Evolutionary conservation across 2,113 vertebrate genomes (phyloP).

Genomic region (Phyllostomus discolor): DNA sequence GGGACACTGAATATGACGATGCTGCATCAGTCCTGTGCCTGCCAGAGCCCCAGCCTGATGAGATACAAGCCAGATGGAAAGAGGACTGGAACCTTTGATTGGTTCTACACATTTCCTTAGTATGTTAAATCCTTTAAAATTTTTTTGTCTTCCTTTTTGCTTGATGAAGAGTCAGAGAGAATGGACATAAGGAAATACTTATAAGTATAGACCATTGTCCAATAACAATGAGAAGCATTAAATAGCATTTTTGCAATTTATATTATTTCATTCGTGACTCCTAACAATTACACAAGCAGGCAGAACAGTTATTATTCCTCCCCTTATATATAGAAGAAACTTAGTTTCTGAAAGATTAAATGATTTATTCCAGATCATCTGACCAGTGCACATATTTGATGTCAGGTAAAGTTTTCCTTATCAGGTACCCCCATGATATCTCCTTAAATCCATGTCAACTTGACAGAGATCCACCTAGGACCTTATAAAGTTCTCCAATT

Average conservation of each 20-base stretch:
- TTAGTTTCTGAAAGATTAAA: neutral
- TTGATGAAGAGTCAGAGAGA: neutral
- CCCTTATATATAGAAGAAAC: neutral
- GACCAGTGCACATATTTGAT: neutral
- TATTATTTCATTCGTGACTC: neutral
- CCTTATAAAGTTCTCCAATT: neutral
- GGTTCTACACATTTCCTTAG: neutral
- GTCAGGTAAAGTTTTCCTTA: neutral
- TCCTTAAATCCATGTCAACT: neutral
- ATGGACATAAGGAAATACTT: neutral
- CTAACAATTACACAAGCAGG: neutral
- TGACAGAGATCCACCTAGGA: neutral
- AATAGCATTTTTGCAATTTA: neutral
- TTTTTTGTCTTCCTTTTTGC: neutral
- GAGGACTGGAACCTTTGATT: neutral
- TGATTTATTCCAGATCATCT: neutral
- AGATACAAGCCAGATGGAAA: neutral
- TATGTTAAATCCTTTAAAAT: neutral
- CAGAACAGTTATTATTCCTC: neutral
- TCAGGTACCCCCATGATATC: no score
- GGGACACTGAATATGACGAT: neutral
- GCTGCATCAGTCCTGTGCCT: neutral
- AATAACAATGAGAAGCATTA: neutral
- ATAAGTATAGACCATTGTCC: neutral
- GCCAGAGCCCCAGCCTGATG: neutral